Conservation (phyloP, 2,113 vertebrate species). For the Numida meleagris region DNA sequence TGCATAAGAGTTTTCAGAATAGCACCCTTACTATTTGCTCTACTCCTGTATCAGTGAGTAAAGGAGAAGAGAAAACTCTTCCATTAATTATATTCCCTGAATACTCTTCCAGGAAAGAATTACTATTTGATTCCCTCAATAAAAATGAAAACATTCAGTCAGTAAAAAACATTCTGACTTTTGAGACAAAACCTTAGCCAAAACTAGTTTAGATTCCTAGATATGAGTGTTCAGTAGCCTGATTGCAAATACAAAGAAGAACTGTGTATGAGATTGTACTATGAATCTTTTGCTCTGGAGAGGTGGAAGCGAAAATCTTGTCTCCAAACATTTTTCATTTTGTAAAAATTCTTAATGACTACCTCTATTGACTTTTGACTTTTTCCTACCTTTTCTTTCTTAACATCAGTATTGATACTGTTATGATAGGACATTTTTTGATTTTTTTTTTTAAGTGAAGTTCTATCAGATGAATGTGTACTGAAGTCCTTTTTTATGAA, state of each 20-base stretch:
- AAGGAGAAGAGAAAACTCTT: neutral
- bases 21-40: neutral
- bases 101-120: neutral
- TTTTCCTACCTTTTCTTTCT: neutral
- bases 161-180: neutral
- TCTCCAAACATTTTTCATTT: neutral
- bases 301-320: neutral
- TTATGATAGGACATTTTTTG: neutral
- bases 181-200: neutral
- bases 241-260: neutral
- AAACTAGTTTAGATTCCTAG: neutral
- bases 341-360: neutral
- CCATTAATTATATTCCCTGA: neutral
- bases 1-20: neutral
- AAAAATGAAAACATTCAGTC: neutral
- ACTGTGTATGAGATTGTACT: neutral
- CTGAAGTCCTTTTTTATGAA: neutral
- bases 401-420: neutral
- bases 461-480: neutral
- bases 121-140: neutral
- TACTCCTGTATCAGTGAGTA: neutral
- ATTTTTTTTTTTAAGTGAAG: neutral
- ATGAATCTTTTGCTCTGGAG: neutral
- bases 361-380: neutral
- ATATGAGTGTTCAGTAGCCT: neutral